phyloP scores from a whole-genome alignment of 1,140 invertebrate genomes.

The Drosophila watanabei region DNA sequence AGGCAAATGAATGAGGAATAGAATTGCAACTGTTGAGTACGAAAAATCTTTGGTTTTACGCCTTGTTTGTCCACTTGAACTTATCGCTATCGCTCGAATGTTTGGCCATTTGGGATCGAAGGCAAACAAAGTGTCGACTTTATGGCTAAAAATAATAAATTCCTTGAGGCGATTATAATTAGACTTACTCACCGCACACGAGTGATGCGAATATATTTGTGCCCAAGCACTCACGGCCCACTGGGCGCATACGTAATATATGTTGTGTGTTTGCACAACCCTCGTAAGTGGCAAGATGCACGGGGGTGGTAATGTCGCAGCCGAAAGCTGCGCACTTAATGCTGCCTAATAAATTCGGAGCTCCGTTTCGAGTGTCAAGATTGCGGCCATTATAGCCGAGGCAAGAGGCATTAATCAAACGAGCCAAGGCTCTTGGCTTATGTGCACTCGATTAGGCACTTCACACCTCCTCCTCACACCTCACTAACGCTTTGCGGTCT shows the following conservation, averaged over 20 bases:
- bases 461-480: not conserved
- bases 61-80: slow-evolving; percentile 21
- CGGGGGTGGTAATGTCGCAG: slow-evolving; percentile 32
- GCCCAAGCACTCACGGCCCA: slow-evolving; percentile 25
- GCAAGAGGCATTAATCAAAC: slow-evolving; percentile 60
- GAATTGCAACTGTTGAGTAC: slow-evolving; percentile 29
- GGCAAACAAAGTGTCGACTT: slow-evolving; percentile 31
- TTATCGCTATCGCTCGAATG: slow-evolving; percentile 38
- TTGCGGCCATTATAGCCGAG: slow-evolving; percentile 60
- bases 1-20: not conserved
- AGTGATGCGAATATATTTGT: slow-evolving; percentile 74
- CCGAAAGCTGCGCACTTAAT: slow-evolving; percentile 41
- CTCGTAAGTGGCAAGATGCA: not conserved
- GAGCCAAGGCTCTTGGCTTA: slow-evolving; percentile 26
- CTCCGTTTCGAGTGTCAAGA: slow-evolving; percentile 70
- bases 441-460: slow-evolving; percentile 37
- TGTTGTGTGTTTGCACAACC: slow-evolving; percentile 20
- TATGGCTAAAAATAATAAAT: slow-evolving; percentile 44
- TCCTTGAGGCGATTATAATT: slow-evolving; percentile 36
- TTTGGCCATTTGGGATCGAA: slow-evolving; percentile 15
- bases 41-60: slow-evolving; percentile 13
- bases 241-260: slow-evolving; percentile 57
- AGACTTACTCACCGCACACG: slow-evolving; percentile 39
- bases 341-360: slow-evolving; percentile 70
- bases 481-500: slow-evolving; percentile 8